Evolutionary conservation across 2,797 vertebrate genomes (phyloP), one percentile per base, ranked within the genome.

Genomic region (Odontamblyopus rebecca): DNA sequence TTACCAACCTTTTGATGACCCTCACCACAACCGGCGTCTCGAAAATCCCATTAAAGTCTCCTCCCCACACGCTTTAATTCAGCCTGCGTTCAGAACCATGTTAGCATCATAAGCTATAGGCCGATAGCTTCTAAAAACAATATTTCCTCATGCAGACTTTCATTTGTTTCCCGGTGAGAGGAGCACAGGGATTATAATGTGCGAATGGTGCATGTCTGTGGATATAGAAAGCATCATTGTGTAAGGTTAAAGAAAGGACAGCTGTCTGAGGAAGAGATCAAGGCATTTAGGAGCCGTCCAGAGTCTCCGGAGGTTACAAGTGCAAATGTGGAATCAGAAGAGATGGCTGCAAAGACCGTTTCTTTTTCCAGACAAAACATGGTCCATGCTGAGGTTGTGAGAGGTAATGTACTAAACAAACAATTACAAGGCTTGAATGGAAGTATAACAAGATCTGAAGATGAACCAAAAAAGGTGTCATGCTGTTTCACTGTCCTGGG

Each of bases 201-300:
- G 61, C 18, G 78, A 76, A 79, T 73, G 19, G 60, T 71, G 30
- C 61, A 15, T 38, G 18, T 16, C 61, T n/a, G 53, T 63, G 68
- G 73, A 65, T 61, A 44, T 16, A 30, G 44, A 60, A 48, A 50
- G 59, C 61, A 60, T 1, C 3, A 5, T 38, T 2, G n/a, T 63
- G 78, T 19, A 72, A 86, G 83, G 85, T 84, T 77, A 83, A 79
- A 67, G 44, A 81, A 76, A 88, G 86, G 84, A 82, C 85, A 82
- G 57, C 51, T 41, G 51, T 78, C 66, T 68, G 68, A 53, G 60
- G 56, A 73, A 57, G 23, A 72, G 72, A 63, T 69, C 38, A 57
- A 78, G 72, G 27, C 12, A n/a, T 41, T 82, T 29, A 59, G 68
- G 64, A 71, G 76, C 74, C 71, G 69, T 23, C 29, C 63, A 63